Conservation (phyloP, 2,113 vertebrate genomes). For the Triplophysa tibetana region DNA sequence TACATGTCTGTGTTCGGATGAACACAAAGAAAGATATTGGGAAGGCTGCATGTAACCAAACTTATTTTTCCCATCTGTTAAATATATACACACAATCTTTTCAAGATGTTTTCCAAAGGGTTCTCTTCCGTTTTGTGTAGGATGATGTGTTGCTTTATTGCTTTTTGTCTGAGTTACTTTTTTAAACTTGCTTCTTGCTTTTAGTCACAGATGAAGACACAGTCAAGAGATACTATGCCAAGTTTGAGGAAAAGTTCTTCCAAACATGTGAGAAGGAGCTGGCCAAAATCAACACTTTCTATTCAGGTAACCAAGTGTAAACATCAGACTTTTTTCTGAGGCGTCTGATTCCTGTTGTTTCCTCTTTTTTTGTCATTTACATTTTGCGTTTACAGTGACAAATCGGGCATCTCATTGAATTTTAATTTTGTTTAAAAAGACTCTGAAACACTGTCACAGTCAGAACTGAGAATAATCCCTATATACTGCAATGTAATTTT, state of each 20-base stretch:
- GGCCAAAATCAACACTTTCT: constrained; percentile 99
- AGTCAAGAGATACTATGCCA: constrained; percentile 95
- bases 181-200: background rate
- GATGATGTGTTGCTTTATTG: too few species aligned
- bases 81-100: constrained; percentile 8
- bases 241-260: constrained; percentile 99
- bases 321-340: constrained; percentile 82
- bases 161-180: constrained; percentile 42
- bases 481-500: too few species aligned
- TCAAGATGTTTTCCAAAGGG: background rate
- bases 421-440: too few species aligned
- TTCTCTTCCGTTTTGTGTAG: constrained; percentile 8
- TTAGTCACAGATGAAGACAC: constrained; percentile 95
- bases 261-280: constrained; percentile 98
- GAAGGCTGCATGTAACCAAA: too few species aligned
- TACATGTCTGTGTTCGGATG: too few species aligned
- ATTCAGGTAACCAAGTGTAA: constrained; percentile 99
- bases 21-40: too few species aligned
- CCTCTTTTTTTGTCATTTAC: constrained; percentile 77
- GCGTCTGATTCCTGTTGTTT: constrained; percentile 90
- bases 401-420: background rate
- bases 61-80: background rate
- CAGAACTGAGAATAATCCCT: too few species aligned
- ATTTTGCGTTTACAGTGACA: background rate
- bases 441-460: too few species aligned